Percentiles rank a stretch among this genome's conserved stretches.
Evolutionary conservation across 2,797 vertebrate genomes (phyloP).

Genomic region (Pelochelys cantorii): DNA sequence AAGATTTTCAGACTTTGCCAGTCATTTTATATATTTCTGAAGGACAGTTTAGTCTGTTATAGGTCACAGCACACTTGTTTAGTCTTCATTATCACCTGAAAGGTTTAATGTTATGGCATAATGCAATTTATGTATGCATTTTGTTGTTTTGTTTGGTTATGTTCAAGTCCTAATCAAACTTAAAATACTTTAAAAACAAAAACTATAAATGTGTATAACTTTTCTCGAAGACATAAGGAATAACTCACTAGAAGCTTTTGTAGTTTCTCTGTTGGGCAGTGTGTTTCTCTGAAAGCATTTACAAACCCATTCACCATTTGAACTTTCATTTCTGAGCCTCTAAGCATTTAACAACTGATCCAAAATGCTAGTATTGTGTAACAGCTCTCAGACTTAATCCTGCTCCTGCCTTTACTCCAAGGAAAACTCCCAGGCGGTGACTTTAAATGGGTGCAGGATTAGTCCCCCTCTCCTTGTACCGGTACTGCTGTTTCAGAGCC

Average conservation of each 20-base stretch:
- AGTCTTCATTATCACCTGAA: constrained; percentile 39
- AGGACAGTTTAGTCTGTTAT: constrained; percentile 64
- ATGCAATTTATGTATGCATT: constrained; percentile 45
- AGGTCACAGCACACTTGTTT: constrained; percentile 44
- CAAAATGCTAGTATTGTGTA: accelerated
- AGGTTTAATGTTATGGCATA: constrained; percentile 51
- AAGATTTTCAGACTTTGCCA: constrained; percentile 66
- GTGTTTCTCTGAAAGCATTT: constrained; percentile 31
- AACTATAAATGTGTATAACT: constrained; percentile 12
- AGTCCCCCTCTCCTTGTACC: not conserved
- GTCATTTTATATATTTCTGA: constrained; percentile 67
- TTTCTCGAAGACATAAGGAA: not conserved
- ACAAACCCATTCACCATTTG: accelerated
- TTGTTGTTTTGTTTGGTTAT: constrained; percentile 53
- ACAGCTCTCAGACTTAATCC: not conserved
- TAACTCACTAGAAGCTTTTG: not conserved
- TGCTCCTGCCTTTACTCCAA: not conserved
- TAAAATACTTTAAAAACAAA: constrained; percentile 50
- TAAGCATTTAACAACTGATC: accelerated
- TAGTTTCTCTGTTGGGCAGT: constrained; percentile 34
- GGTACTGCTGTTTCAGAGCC: not conserved
- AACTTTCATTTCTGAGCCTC: accelerated
- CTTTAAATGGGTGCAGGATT: accelerated
- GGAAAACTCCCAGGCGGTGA: not conserved
- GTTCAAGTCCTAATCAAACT: constrained; percentile 45